phyloP scores from a whole-genome alignment of 2,888 invertebrate genomes.

The Watsonalla cultraria region DNA sequence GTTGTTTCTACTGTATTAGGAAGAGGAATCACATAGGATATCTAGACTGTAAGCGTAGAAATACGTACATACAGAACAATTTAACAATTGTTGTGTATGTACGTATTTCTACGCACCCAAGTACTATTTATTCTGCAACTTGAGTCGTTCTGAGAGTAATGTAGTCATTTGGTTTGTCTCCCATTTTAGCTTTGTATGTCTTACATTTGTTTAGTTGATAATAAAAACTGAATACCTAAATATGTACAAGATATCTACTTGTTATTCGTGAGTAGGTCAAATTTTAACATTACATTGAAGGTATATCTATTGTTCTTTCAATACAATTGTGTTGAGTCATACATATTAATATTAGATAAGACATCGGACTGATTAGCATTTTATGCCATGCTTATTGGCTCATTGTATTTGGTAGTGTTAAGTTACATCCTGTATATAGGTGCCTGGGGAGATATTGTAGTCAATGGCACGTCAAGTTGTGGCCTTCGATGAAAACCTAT shows the following conservation, averaged over 20 bases:
- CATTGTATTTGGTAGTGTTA: conserved; percentile 6
- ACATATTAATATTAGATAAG: conserved; percentile 36
- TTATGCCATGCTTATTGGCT: conserved; percentile 20
- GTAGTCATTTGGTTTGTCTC: no score
- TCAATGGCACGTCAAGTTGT: neutral
- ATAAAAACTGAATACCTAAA: neutral
- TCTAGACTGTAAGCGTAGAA: no score
- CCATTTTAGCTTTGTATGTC: no score
- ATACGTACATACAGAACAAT: no score
- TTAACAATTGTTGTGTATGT: no score
- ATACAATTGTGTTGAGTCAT: conserved; percentile 40
- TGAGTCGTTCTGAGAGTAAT: no score
- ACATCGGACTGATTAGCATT: conserved; percentile 34
- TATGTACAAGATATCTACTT: neutral
- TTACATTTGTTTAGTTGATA: neutral
- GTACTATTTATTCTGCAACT: no score
- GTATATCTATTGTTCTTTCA: conserved; percentile 41
- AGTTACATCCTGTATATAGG: conserved; percentile 9
- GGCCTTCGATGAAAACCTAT: neutral
- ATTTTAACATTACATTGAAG: conserved; percentile 24
- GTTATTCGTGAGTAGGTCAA: conserved; percentile 15
- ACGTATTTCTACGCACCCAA: no score
- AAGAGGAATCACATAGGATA: no score
- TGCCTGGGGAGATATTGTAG: no score
- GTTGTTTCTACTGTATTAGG: no score